Evolutionary conservation across 2,888 invertebrate species (phyloP).

Genomic region (Helicoverpa assulta): DNA sequence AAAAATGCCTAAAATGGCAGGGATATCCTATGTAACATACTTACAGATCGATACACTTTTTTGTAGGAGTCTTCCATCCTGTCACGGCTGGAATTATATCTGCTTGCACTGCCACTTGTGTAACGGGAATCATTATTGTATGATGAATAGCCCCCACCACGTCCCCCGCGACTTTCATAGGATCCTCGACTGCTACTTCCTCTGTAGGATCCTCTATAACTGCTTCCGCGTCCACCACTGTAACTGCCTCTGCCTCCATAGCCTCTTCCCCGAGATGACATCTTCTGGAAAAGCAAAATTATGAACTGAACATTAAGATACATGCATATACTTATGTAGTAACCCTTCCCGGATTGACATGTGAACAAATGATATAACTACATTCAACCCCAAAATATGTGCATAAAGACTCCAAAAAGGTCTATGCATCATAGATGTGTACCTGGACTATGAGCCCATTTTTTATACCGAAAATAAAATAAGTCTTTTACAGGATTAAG

Average conservation of each 20-base stretch:
- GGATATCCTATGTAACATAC: constrained; percentile 51
- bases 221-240: constrained; percentile 77
- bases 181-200: constrained; percentile 81
- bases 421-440: no score
- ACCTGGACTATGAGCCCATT: no score
- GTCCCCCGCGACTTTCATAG: constrained; percentile 83
- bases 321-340: no score
- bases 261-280: constrained; percentile 87
- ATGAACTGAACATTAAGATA: neutral
- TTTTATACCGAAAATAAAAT: no score
- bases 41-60: constrained; percentile 86
- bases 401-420: no score
- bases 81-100: constrained; percentile 81
- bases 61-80: constrained; percentile 87
- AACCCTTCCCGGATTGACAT: no score
- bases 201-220: constrained; percentile 83
- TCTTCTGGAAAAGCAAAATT: constrained; percentile 62
- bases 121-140: constrained; percentile 85
- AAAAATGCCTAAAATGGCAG: no score
- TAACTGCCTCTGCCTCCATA: constrained; percentile 82
- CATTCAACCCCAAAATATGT: no score
- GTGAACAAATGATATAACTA: no score
- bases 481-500: no score
- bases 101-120: constrained; percentile 77
- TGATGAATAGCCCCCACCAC: constrained; percentile 82